Percentiles rank a stretch among this genome's conserved stretches.
Evolutionary conservation across 2,113 vertebrate genomes (phyloP).

Genomic region (Strix uralensis): DNA sequence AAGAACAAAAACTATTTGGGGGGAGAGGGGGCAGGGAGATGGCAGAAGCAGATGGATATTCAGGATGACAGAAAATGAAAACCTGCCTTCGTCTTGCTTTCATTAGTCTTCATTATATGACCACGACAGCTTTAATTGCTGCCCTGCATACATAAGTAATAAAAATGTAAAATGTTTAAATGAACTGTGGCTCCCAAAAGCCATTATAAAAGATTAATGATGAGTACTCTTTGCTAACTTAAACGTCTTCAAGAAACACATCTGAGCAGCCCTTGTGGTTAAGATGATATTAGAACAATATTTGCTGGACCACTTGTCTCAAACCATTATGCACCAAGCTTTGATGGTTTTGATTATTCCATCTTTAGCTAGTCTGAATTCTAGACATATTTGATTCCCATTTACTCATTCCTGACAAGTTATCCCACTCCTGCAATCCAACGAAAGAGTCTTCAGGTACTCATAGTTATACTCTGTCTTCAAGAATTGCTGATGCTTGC

Average conservation of each 20-base stretch:
- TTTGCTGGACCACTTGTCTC: constrained; percentile 50
- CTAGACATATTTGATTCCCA: constrained; percentile 46
- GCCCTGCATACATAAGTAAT: constrained; percentile 68
- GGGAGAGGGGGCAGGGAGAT: background rate
- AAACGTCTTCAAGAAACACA: constrained; percentile 54
- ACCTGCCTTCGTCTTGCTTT: constrained; percentile 44
- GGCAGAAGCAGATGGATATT: constrained; percentile 42
- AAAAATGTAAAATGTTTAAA: constrained; percentile 81
- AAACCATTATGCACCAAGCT: constrained; percentile 42
- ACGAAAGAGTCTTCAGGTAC: constrained; percentile 32
- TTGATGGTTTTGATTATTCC: constrained; percentile 56
- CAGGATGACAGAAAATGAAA: constrained; percentile 65
- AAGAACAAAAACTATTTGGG: background rate
- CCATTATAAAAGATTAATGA: constrained; percentile 85
- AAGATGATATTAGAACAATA: constrained; percentile 63
- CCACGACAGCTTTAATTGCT: constrained; percentile 67
- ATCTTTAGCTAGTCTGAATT: constrained; percentile 47
- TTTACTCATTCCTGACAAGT: constrained; percentile 41
- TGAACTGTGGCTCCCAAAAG: constrained; percentile 79
- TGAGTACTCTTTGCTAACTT: constrained; percentile 63
- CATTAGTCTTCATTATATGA: constrained; percentile 72
- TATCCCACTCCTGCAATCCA: background rate
- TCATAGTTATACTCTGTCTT: background rate
- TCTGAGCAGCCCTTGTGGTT: constrained; percentile 65
- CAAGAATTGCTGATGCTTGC: constrained; percentile 40